phyloP scores from a whole-genome alignment of 2,113 vertebrate species.

The Machaerirhynchus nigripectus region DNA sequence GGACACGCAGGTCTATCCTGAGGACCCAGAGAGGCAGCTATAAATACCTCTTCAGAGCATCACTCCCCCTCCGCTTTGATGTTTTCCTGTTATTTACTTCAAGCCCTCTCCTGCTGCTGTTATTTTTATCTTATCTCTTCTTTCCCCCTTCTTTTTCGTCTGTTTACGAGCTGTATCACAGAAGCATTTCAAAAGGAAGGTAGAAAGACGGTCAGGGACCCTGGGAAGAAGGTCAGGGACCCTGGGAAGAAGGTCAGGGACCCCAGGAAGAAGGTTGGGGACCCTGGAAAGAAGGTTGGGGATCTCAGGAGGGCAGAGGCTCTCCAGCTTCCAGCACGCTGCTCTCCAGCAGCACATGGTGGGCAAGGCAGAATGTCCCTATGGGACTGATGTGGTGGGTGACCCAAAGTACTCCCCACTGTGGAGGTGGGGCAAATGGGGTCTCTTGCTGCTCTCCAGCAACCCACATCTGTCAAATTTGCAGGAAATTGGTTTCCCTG shows the following conservation, averaged over 20 bases:
- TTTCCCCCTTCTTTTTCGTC: neutral
- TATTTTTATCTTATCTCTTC: conserved; percentile 45
- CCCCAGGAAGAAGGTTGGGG: neutral
- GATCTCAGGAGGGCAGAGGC: neutral
- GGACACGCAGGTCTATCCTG: neutral
- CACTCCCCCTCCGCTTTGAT: conserved; percentile 34
- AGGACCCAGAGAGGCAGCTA: neutral
- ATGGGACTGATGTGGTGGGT: neutral
- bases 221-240: neutral
- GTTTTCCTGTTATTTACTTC: conserved; percentile 45
- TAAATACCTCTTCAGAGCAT: conserved; percentile 42
- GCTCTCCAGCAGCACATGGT: neutral
- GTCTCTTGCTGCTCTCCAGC: neutral
- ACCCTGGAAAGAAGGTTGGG: neutral
- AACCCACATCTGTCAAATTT: neutral
- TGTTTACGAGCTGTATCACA: neutral
- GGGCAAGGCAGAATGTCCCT: neutral
- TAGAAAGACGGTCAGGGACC: neutral
- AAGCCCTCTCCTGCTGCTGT: conserved; percentile 5
- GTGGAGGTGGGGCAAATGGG: accelerated
- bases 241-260: neutral
- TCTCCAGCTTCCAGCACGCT: accelerated
- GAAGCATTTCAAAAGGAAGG: neutral
- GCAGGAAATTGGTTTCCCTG: neutral
- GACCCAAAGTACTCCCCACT: neutral